Evolutionary conservation across 1,140 invertebrate genomes (phyloP), one percentile per base, ranked within the genome.

Genomic region (Hermatobates lingyangjiaoensis): DNA sequence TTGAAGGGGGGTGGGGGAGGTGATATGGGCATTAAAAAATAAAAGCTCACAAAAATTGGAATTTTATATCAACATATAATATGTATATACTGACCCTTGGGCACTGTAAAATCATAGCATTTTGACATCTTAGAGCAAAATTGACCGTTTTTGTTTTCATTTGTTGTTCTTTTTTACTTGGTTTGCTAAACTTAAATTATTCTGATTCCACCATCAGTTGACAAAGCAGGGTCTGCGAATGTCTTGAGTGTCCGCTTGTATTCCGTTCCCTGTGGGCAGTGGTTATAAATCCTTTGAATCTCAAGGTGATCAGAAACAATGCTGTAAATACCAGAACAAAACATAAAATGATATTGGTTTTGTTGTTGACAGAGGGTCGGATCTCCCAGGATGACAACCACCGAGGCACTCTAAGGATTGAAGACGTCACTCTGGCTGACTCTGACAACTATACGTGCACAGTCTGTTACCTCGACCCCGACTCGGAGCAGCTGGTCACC

Each of bases 401-500:
- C 15, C 26, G 28, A 42, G 48, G 63, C 7, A 59, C 58, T 18
- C 53, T 66, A 14, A 59, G 61, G 49, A 54, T 65, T 24, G 61
- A 58, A 48, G 61, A 64, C 20, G 51, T 64, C 1, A 61, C 64
- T 26, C 54, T 57, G 18, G 61, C 59, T 54, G 62, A 64, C 47
- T 57, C 62, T 0, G 63, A 61, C 45, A 65, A 65, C 60, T 66
- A 66, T 57, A 62, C 59, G 1, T 66, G 64, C 49, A 52, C 58
- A 25, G 57, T 64, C 34, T 63, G 54, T 15, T 65, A 64, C 53
- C 59, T 60, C 27, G 60, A 64, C 54, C 62, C 64, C 21, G 64
- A 65, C 47, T 64, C 62, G 51, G 63, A 64, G 40, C 60, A 64
- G 46, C 52, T 58, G 27, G 56, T 64, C 27, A 48, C 59, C 38